A percentile compares a stretch with the other conserved stretches of the same genome.
phyloP scores from a whole-genome alignment of 2,113 vertebrate genomes.

The Chlorodrepanis virens region DNA sequence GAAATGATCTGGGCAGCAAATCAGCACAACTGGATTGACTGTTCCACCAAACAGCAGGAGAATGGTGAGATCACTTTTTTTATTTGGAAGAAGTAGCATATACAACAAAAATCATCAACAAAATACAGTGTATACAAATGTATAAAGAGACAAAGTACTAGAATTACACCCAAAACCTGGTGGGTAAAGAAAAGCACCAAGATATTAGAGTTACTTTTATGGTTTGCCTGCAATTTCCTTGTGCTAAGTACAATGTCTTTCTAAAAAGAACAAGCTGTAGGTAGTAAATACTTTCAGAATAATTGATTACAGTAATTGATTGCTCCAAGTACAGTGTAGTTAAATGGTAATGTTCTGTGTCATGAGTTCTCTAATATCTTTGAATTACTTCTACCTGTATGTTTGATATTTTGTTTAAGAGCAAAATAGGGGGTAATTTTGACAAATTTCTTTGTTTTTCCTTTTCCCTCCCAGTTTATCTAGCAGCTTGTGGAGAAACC shows the following conservation, averaged over 20 bases:
- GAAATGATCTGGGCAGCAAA: slow-evolving; percentile 99
- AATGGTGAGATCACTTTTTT: slow-evolving; percentile 80
- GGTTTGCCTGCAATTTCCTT: neutral
- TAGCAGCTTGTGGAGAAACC: slow-evolving; percentile 96
- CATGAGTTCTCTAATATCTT: neutral
- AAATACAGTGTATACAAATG: neutral
- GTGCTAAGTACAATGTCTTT: neutral
- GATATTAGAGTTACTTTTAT: neutral
- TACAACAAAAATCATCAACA: neutral
- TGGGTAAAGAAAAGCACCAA: neutral
- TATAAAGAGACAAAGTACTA: neutral
- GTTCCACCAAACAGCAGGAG: slow-evolving; percentile 98
- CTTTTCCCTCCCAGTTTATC: slow-evolving; percentile 83
- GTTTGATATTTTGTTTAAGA: neutral
- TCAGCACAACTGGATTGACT: slow-evolving; percentile 98
- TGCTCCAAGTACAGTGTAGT: neutral
- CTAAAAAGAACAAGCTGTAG: neutral
- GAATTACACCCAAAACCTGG: neutral
- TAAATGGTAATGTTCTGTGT: neutral
- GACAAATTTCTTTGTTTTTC: neutral
- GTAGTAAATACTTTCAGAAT: neutral
- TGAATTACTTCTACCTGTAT: neutral
- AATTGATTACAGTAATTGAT: neutral
- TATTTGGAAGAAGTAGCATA: neutral
- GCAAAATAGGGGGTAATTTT: neutral